Conservation (phyloP, 1,140 invertebrate genomes). For the Drosophila bocki region DNA sequence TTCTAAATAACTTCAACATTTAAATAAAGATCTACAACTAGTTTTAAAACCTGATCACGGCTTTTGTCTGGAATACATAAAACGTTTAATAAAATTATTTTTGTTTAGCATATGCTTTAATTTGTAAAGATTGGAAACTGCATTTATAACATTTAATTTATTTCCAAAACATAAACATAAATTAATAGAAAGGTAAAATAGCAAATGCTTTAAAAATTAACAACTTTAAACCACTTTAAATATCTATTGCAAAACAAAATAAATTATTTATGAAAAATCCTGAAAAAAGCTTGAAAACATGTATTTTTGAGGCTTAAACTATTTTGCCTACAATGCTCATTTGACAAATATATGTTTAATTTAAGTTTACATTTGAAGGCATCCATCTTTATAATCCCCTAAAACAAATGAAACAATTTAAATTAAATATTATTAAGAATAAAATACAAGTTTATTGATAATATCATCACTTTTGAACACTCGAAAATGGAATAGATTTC, state of each 20-base stretch:
- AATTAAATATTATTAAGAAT: neutral
- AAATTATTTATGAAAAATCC: neutral
- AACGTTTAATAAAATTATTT: no score
- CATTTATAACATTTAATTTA: no score
- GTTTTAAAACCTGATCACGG: neutral
- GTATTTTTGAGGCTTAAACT: neutral
- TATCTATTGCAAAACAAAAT: neutral
- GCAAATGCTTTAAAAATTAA: neutral
- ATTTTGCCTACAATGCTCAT: no score
- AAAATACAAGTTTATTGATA: neutral
- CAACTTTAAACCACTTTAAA: neutral
- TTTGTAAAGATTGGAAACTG: no score
- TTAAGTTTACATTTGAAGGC: neutral
- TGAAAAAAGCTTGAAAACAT: neutral
- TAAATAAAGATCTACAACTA: no score
- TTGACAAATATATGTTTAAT: neutral
- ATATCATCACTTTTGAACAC: neutral
- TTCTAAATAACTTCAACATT: no score
- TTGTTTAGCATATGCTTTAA: no score
- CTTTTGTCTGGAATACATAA: neutral
- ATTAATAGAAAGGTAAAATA: no score
- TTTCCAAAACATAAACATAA: neutral
- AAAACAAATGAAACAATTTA: neutral
- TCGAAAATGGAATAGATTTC: neutral
- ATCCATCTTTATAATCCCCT: neutral